Evolutionary conservation across 2,888 invertebrate genomes (phyloP).

Genomic region (Microctonus aethiopoides): DNA sequence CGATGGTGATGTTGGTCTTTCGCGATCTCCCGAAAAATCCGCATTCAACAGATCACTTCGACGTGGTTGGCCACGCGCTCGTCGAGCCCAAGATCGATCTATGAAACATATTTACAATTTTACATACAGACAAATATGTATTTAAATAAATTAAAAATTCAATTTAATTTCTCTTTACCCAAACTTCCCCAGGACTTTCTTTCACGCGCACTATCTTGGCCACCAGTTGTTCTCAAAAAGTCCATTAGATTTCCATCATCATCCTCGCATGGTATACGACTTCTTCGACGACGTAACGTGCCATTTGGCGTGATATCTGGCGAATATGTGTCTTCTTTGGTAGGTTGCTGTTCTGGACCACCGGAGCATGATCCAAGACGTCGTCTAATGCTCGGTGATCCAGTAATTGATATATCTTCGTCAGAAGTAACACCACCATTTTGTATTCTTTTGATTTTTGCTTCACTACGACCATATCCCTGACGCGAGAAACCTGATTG

Average conservation of each 20-base stretch:
- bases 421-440: slow-evolving; percentile 72
- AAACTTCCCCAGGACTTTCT: slow-evolving; percentile 87
- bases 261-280: slow-evolving; percentile 84
- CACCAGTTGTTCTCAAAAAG: slow-evolving; percentile 79
- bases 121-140: not conserved
- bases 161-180: slow-evolving; percentile 68
- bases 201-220: slow-evolving; percentile 80
- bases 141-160: not conserved
- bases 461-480: slow-evolving; percentile 61
- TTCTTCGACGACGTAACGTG: slow-evolving; percentile 82
- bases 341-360: slow-evolving; percentile 62
- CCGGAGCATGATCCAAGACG: slow-evolving; percentile 74
- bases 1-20: slow-evolving; percentile 77
- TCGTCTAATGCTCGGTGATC: slow-evolving; percentile 77
- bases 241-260: slow-evolving; percentile 89
- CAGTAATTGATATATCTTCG: slow-evolving; percentile 72
- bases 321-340: slow-evolving; percentile 70
- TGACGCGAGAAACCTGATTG: slow-evolving; percentile 74
- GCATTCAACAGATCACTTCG: slow-evolving; percentile 82
- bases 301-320: slow-evolving; percentile 91
- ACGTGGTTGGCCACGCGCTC: slow-evolving; percentile 79
- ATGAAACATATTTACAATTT: slow-evolving; percentile 32
- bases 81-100: slow-evolving; percentile 91
- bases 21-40: slow-evolving; percentile 79
- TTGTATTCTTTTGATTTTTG: slow-evolving; percentile 66